Conservation (phyloP, 2,113 vertebrate genomes). For the Nerophis lumbriciformis region DNA sequence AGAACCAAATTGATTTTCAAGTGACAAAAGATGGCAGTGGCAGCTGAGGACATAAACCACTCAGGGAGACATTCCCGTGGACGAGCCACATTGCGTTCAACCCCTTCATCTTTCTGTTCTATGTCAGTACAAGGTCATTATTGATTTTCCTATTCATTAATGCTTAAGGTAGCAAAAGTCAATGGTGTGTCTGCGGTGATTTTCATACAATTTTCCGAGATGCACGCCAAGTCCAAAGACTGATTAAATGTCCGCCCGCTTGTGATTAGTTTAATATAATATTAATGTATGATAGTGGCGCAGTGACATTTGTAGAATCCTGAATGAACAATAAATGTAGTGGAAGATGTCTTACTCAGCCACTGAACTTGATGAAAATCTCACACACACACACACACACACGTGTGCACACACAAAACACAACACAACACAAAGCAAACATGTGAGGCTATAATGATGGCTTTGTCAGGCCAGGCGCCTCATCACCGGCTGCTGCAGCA, state of each 20-base stretch:
- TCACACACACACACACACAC: background rate
- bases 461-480: constrained; percentile 3
- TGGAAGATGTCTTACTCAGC: background rate
- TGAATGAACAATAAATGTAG: background rate
- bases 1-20: background rate
- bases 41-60: no score
- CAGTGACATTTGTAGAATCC: background rate
- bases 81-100: background rate
- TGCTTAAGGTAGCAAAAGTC: background rate
- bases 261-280: background rate
- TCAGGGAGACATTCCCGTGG: background rate
- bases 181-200: no score
- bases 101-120: background rate
- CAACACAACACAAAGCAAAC: constrained; percentile 5
- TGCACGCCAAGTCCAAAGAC: background rate
- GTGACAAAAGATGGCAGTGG: background rate
- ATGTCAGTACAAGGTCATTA: background rate
- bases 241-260: background rate
- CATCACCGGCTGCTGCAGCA: constrained; percentile 6
- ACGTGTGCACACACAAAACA: background rate
- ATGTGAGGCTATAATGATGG: constrained; percentile 3
- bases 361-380: constrained; percentile 1
- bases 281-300: background rate
- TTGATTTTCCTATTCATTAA: background rate
- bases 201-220: background rate